Evolutionary conservation across 2,797 vertebrate species (phyloP).

Genomic region (Columba guinea): DNA sequence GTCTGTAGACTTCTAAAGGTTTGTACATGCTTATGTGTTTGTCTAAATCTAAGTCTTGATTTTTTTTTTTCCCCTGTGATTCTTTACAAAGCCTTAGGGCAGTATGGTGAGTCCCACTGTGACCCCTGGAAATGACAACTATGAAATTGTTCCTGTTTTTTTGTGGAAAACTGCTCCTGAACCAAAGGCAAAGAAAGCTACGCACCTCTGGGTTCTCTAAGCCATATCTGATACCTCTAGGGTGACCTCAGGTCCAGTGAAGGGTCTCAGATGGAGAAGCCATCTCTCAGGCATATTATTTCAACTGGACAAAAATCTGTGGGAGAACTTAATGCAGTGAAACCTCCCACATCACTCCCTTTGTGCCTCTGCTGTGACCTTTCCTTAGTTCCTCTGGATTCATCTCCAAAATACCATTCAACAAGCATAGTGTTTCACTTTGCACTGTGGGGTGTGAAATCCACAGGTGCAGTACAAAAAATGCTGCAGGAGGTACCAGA

Average conservation of each 20-base stretch:
- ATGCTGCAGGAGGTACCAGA: neutral
- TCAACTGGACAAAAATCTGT: neutral
- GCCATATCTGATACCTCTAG: neutral
- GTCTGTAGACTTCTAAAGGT: neutral
- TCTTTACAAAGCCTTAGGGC: neutral
- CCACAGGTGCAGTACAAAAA: neutral
- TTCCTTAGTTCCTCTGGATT: neutral
- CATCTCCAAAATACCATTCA: neutral
- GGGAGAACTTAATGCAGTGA: neutral
- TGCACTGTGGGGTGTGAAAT: neutral
- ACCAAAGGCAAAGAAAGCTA: neutral
- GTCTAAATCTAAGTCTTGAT: neutral
- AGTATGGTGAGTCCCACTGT: neutral
- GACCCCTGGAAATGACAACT: neutral
- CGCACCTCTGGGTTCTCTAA: neutral
- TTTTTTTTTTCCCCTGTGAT: neutral
- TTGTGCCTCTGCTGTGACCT: neutral
- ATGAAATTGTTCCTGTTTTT: neutral
- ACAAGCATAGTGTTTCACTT: neutral
- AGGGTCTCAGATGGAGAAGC: neutral
- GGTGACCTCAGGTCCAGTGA: neutral
- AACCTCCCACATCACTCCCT: neutral
- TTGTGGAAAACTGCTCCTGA: neutral
- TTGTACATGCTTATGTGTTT: neutral
- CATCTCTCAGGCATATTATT: neutral